Evolutionary conservation across 2,888 invertebrate genomes (phyloP).

Genomic region (Leptopilina syphax): DNA sequence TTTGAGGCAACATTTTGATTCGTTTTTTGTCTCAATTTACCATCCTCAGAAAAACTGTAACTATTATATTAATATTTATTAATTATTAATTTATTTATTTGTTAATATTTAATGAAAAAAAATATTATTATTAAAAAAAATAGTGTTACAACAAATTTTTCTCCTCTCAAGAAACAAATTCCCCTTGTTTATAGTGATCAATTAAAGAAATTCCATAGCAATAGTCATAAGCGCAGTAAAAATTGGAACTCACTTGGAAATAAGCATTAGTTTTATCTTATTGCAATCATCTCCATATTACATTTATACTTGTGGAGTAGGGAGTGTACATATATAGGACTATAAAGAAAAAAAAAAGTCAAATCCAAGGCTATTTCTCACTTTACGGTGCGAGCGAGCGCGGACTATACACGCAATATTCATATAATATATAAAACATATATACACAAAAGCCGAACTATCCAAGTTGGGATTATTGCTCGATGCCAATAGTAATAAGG

Average conservation of each 20-base stretch:
- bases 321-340: slow-evolving; percentile 9
- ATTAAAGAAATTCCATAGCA: slow-evolving; percentile 5
- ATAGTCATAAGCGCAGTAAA: slow-evolving; percentile 39
- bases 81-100: too few relatives aligned
- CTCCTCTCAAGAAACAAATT: background rate
- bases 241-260: slow-evolving; percentile 54
- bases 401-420: too few relatives aligned
- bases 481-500: slow-evolving; percentile 66
- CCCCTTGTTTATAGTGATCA: background rate
- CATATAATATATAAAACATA: background rate
- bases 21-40: too few relatives aligned
- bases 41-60: too few relatives aligned
- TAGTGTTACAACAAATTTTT: too few relatives aligned
- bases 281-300: slow-evolving; percentile 60
- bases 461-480: slow-evolving; percentile 52
- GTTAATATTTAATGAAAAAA: too few relatives aligned
- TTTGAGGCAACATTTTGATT: too few relatives aligned
- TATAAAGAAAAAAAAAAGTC: slow-evolving; percentile 64
- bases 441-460: slow-evolving; percentile 49
- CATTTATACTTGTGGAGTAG: slow-evolving; percentile 49
- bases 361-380: slow-evolving; percentile 60
- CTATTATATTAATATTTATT: too few relatives aligned
- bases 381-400: slow-evolving; percentile 32
- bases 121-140: too few relatives aligned
- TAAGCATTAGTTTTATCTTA: slow-evolving; percentile 64